Evolutionary conservation across 2,888 invertebrate genomes (phyloP), one percentile per base, ranked within the genome.

Genomic region (Malthinus seriepunctatus): DNA sequence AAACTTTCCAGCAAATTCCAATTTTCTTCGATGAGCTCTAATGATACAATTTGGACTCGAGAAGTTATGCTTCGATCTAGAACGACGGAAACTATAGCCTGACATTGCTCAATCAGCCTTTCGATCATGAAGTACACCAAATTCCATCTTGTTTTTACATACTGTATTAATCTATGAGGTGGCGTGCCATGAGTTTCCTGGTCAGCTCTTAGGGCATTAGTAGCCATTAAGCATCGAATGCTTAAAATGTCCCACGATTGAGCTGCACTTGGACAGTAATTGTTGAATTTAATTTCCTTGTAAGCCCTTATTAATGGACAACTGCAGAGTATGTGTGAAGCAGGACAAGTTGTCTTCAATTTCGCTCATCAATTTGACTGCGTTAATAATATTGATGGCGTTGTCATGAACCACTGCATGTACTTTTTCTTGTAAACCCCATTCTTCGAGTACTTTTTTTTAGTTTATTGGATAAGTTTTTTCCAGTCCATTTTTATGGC

Each of bases 251-350:
- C 58, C 52, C n/a, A 67, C 68, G 8, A 69, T 56, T 8, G 42
- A 55, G 14, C 60, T 59, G 33, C 63, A 63, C 58, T 66, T 67
- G 31, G 6, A 45, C 7, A 69, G 10, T 12, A 61, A 44, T 8
- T 45, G 32, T 44, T 60, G 58, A 32, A 51, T 15, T 2, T 12
- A 9, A 1, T 35, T 6, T 9, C n/a, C 4, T 11, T 49, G 37
- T 10, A 49, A 14, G 2, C 61, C 62, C 55, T 67, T 67, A 55
- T 67, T 66, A 32, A 70, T 34, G 15, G 55, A 62, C 10, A 67
- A 55, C 38, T 70, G 68, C 23, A 71, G 51, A 9, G 69, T 62
- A 61, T 69, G 71, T 34, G 68, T 61, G 62, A 63, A 62, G 50
- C 70, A 71, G 14, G 61, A 65, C 31, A 70, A 55, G 32, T 64